Conservation (phyloP, 92 coral and sea anemone genomes). For the Ricordea florida region DNA sequence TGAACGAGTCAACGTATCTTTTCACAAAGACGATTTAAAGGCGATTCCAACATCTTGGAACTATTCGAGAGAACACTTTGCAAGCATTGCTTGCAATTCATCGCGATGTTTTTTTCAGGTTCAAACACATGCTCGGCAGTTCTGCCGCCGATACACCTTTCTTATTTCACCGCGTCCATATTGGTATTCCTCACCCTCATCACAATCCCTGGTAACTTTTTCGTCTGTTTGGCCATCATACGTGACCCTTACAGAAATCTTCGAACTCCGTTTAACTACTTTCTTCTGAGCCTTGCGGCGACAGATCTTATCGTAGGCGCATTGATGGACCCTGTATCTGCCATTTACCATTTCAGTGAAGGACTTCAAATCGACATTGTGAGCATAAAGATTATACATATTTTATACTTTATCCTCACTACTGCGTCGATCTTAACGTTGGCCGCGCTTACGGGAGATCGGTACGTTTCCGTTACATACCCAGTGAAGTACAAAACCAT, state of each 20-base stretch:
- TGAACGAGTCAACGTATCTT: too few relatives aligned
- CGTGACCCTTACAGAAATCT: constrained; percentile 84
- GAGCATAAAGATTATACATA: constrained; percentile 62
- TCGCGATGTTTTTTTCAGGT: constrained; percentile 2
- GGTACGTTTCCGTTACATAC: constrained; percentile 76
- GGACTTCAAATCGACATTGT: constrained; percentile 60
- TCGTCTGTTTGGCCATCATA: constrained; percentile 80
- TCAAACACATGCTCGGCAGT: constrained; percentile 35
- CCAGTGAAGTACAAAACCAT: constrained; percentile 68
- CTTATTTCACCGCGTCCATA: constrained; percentile 71
- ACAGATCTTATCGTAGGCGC: constrained; percentile 86
- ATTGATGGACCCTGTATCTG: constrained; percentile 79
- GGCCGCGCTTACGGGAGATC: constrained; percentile 76
- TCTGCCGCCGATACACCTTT: constrained; percentile 61
- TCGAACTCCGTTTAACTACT: constrained; percentile 81
- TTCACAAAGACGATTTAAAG: too few relatives aligned
- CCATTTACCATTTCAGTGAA: constrained; percentile 73
- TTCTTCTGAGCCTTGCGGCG: constrained; percentile 74
- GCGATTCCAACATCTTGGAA: too few relatives aligned
- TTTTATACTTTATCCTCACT: constrained; percentile 65
- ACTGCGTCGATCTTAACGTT: constrained; percentile 86
- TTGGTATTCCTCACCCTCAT: constrained; percentile 62
- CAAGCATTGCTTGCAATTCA: not conserved
- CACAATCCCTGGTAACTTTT: constrained; percentile 81
- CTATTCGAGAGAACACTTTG: too few relatives aligned